These are phyloP conservation scores for Pseudeuparius sepicola DNA, from an alignment of 2,888 invertebrate genomes.

Conservation along the genomic window DNA sequence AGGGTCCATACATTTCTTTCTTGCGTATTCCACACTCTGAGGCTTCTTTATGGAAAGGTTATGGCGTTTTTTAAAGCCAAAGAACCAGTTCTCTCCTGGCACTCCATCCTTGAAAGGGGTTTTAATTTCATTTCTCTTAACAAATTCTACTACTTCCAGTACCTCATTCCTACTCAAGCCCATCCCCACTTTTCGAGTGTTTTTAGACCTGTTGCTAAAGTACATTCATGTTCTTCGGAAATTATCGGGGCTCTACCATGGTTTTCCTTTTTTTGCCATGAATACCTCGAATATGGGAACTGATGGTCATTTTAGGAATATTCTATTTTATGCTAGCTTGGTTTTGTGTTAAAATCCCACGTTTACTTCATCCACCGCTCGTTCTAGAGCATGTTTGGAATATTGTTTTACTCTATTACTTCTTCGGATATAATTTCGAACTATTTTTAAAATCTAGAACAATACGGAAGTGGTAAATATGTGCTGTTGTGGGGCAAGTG, in stretches of 20 bases:
- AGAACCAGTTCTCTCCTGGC: slow-evolving; percentile 26
- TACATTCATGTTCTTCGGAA: not conserved
- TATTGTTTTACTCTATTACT: not conserved
- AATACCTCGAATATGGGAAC: not conserved
- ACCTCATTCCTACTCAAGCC: slow-evolving; percentile 25
- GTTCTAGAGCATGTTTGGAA: not conserved
- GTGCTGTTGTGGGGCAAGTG: too few species aligned
- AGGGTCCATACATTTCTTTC: slow-evolving; percentile 26
- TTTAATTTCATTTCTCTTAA: slow-evolving; percentile 22
- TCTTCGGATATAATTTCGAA: slow-evolving; percentile 1
- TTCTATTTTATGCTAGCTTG: not conserved
- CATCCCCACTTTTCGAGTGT: slow-evolving; percentile 18
- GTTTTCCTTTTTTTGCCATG: not conserved
- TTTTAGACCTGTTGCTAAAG: not conserved
- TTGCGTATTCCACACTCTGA: slow-evolving; percentile 29
- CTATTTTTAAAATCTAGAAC: too few species aligned
- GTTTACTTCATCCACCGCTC: not conserved
- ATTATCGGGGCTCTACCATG: not conserved
- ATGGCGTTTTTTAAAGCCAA: slow-evolving; percentile 23
- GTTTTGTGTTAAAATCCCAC: not conserved
- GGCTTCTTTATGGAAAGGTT: slow-evolving; percentile 32
- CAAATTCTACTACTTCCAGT: slow-evolving; percentile 23
- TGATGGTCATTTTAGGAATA: not conserved
- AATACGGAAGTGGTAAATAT: too few species aligned
- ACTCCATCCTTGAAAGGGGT: slow-evolving; percentile 25